A percentile compares a stretch with the other conserved stretches of the same genome.
phyloP scores from a whole-genome alignment of 1,140 invertebrate genomes.

The Laupala kohalensis region DNA sequence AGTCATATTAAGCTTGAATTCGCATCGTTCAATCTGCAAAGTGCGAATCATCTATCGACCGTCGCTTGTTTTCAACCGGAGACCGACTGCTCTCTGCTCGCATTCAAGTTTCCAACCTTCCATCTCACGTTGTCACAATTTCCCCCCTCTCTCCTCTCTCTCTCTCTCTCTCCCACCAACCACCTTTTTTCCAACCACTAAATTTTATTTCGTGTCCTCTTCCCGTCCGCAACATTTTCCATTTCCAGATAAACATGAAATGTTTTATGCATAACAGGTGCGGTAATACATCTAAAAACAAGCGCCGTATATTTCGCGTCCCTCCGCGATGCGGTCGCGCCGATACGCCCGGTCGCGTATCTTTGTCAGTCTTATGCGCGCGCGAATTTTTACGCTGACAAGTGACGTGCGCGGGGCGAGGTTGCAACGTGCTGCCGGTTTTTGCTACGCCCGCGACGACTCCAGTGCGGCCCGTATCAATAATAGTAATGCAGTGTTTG shows the following conservation, averaged over 20 bases:
- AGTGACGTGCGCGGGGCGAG: background rate
- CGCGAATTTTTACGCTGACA: background rate
- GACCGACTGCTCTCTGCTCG: background rate
- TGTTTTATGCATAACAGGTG: background rate
- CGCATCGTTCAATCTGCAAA: too few species aligned
- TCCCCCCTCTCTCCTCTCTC: background rate
- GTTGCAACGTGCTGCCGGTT: too few species aligned
- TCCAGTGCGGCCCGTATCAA: background rate
- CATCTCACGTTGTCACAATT: background rate
- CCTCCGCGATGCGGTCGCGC: background rate
- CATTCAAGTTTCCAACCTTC: too few species aligned
- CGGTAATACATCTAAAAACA: background rate
- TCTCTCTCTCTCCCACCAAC: background rate
- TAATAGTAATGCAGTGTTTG: background rate
- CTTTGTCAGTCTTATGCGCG: background rate
- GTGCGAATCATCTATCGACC: background rate
- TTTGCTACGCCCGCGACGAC: background rate
- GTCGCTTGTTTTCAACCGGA: too few species aligned
- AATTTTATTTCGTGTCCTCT: background rate
- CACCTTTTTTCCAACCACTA: background rate
- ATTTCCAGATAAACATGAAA: background rate
- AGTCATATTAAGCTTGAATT: too few species aligned
- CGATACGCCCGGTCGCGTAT: background rate
- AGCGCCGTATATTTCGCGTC: background rate
- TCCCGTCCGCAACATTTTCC: background rate